Evolutionary conservation across 2,888 invertebrate species (phyloP).

Genomic region (Peribatodes rhomboidaria): DNA sequence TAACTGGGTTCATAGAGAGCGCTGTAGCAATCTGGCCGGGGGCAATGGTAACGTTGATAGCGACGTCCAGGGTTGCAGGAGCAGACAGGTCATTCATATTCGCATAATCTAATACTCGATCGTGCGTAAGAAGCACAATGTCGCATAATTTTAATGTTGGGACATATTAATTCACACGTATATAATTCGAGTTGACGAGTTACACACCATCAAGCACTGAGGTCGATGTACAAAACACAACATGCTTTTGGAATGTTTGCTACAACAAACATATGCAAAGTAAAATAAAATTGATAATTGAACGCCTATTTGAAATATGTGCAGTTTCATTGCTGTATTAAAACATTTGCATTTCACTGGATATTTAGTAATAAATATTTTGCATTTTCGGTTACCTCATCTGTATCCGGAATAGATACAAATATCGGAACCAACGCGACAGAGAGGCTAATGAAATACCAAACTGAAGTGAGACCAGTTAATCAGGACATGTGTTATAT

Average conservation of each 20-base stretch:
- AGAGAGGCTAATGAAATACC: slow-evolving; percentile 11
- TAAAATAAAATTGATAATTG: no score
- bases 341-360: not conserved
- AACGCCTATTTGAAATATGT: no score
- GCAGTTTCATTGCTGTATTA: no score
- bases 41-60: not conserved
- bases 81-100: slow-evolving; percentile 24
- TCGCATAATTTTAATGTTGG: slow-evolving; percentile 38
- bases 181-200: no score
- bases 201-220: no score
- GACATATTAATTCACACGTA: no score
- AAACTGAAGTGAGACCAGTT: not conserved
- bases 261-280: slow-evolving; percentile 9
- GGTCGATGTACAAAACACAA: no score
- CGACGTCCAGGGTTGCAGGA: slow-evolving; percentile 1
- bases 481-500: not conserved
- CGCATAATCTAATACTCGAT: slow-evolving; percentile 22
- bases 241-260: slow-evolving; percentile 35
- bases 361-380: not conserved
- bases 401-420: not conserved
- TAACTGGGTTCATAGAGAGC: not conserved
- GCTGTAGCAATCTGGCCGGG: not conserved
- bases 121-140: slow-evolving; percentile 23
- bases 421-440: slow-evolving; percentile 3
- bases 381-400: not conserved